Percentiles rank a stretch among this genome's conserved stretches.
phyloP scores from a whole-genome alignment of 1,140 invertebrate genomes.

The Drosophila ficusphila region DNA sequence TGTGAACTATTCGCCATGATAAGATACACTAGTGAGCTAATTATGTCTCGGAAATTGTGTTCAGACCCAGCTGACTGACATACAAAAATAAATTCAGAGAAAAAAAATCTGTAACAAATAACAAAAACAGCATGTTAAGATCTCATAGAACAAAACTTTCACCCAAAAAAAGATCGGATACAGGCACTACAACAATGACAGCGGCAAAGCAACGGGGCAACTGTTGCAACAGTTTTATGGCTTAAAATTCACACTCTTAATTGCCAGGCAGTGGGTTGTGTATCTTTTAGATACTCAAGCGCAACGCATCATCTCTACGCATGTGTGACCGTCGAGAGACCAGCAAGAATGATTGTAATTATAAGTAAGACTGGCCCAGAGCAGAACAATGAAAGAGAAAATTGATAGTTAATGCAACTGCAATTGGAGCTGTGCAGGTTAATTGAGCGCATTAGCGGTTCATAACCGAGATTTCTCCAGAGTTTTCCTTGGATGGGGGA shows the following conservation, averaged over 20 bases:
- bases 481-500: background rate
- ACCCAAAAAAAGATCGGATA: constrained; percentile 58
- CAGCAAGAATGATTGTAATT: constrained; percentile 64
- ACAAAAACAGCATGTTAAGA: constrained; percentile 29
- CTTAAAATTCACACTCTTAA: constrained; percentile 79
- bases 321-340: constrained; percentile 43
- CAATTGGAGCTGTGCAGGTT: constrained; percentile 60
- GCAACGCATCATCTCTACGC: constrained; percentile 66
- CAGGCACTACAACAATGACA: constrained; percentile 48
- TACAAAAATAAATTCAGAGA: constrained; percentile 24
- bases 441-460: constrained; percentile 75
- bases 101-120: constrained; percentile 72
- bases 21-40: constrained; percentile 72
- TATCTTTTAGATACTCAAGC: constrained; percentile 58
- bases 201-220: constrained; percentile 30
- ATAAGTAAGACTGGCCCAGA: constrained; percentile 29
- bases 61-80: constrained; percentile 50
- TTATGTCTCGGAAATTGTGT: constrained; percentile 66
- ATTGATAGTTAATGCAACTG: constrained; percentile 71
- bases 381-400: constrained; percentile 78
- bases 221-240: constrained; percentile 73
- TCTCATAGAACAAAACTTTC: constrained; percentile 74
- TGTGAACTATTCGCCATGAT: constrained; percentile 69
- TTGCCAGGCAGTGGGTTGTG: constrained; percentile 42
- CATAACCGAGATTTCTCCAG: constrained; percentile 57